A percentile compares a stretch with the other conserved stretches of the same genome.
Evolutionary conservation across 2,113 vertebrate genomes (phyloP).

Genomic region (Ictidomys tridecemlineatus): DNA sequence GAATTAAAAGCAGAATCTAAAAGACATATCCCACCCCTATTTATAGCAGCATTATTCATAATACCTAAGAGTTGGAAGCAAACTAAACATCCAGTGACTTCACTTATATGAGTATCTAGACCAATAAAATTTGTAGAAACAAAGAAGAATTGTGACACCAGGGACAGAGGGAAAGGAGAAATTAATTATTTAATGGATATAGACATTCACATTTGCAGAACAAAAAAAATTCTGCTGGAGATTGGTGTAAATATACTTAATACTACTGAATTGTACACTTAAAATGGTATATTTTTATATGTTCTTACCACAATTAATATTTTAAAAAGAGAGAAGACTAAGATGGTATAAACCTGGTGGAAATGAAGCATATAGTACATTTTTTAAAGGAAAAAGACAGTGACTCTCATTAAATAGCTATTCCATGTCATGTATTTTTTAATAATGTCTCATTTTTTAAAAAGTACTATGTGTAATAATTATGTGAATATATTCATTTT

Average conservation of each 20-base stretch:
- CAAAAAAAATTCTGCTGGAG: constrained; percentile 3
- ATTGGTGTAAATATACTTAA: not conserved
- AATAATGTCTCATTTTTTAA: not conserved
- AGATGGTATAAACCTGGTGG: not conserved
- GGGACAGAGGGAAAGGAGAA: not conserved
- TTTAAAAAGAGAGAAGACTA: not conserved
- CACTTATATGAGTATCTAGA: not conserved
- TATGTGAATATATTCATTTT: constrained; percentile 33
- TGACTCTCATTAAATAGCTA: not conserved
- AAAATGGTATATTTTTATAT: not conserved
- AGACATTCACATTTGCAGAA: constrained; percentile 36
- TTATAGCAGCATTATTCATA: not conserved
- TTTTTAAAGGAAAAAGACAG: constrained; percentile 1
- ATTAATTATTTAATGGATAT: not conserved
- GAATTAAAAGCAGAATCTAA: not conserved
- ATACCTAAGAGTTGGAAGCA: not conserved
- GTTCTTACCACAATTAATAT: not conserved
- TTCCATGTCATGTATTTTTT: not conserved
- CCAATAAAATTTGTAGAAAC: not conserved
- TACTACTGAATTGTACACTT: not conserved
- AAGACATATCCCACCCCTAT: not conserved
- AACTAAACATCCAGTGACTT: not conserved
- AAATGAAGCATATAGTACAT: not conserved
- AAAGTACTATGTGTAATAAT: not conserved
- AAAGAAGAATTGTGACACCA: not conserved